Conservation (phyloP, 2,797 vertebrate genomes). For the Brachymystax lenok region DNA sequence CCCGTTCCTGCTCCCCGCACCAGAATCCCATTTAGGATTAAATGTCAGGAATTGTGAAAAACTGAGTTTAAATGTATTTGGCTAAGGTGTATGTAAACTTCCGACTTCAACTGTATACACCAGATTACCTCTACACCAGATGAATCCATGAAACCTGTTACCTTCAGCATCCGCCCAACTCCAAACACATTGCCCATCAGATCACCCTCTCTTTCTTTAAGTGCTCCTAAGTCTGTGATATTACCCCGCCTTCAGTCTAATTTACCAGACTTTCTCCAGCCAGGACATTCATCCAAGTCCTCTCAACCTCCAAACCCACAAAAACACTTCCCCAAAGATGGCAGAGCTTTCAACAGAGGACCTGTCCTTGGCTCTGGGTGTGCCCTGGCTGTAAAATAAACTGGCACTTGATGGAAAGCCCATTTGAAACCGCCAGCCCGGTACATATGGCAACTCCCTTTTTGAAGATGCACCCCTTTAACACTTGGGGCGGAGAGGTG, state of each 20-base stretch:
- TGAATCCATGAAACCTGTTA: slow-evolving; percentile 21
- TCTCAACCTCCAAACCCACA: slow-evolving; percentile 44
- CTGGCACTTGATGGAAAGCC: slow-evolving; percentile 65
- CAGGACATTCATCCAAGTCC: slow-evolving; percentile 56
- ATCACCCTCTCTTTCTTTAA: slow-evolving; percentile 19
- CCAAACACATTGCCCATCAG: slow-evolving; percentile 15
- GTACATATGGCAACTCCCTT: slow-evolving; percentile 52
- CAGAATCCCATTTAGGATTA: too few species aligned
- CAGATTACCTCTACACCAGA: background rate
- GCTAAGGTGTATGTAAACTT: too few species aligned
- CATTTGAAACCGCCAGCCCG: slow-evolving; percentile 54
- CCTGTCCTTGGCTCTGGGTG: slow-evolving; percentile 53
- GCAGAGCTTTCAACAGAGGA: slow-evolving; percentile 60
- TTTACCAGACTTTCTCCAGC: slow-evolving; percentile 48
- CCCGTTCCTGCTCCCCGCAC: too few species aligned
- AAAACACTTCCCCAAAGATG: slow-evolving; percentile 52
- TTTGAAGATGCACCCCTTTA: slow-evolving; percentile 74
- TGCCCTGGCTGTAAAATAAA: slow-evolving; percentile 54
- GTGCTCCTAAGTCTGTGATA: slow-evolving; percentile 35
- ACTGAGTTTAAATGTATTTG: too few species aligned
- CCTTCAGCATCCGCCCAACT: slow-evolving; percentile 22
- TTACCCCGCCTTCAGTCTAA: slow-evolving; percentile 54
- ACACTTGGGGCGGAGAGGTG: slow-evolving; percentile 70
- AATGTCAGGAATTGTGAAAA: too few species aligned
- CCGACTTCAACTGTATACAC: background rate